phyloP scores from a whole-genome alignment of 2,888 invertebrate genomes.

The Sceliomorpha sp. region DNA sequence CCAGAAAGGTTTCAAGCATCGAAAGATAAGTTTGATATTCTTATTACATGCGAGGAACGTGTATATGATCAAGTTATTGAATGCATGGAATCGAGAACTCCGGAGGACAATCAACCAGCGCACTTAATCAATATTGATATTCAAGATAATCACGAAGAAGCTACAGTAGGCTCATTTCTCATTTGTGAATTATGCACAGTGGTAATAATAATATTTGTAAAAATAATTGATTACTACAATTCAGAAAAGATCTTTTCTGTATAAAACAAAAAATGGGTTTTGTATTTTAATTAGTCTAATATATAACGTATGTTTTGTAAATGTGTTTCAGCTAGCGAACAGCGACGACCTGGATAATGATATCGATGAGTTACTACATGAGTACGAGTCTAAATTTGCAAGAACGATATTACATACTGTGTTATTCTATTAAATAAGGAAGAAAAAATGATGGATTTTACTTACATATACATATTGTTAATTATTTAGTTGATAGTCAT shows the following conservation, averaged over 20 bases:
- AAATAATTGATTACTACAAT: slow-evolving; percentile 8
- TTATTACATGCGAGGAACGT: slow-evolving; percentile 98
- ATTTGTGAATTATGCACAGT: slow-evolving; percentile 97
- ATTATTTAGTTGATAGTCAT: slow-evolving; percentile 1
- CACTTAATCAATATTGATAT: slow-evolving; percentile 99
- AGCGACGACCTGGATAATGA: slow-evolving; percentile 98
- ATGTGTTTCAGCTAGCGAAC: slow-evolving; percentile 86
- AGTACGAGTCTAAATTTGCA: slow-evolving; percentile 94
- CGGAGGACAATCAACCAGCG: slow-evolving; percentile 91
- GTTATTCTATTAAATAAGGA: slow-evolving; percentile 92
- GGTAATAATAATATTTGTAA: slow-evolving; percentile 81
- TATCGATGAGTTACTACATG: slow-evolving; percentile 96
- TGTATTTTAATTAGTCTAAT: slow-evolving; percentile 15
- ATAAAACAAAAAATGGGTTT: too few relatives aligned
- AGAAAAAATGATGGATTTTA: neutral
- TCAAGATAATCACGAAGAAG: slow-evolving; percentile 99
- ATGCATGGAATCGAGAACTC: slow-evolving; percentile 91
- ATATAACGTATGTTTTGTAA: slow-evolving; percentile 31
- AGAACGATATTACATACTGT: slow-evolving; percentile 95
- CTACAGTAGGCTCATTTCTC: slow-evolving; percentile 98
- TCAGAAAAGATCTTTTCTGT: too few relatives aligned
- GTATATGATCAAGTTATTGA: slow-evolving; percentile 99
- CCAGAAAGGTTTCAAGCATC: slow-evolving; percentile 97
- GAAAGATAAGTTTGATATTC: slow-evolving; percentile 94
- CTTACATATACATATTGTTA: neutral